Percentiles rank a stretch among this genome's conserved stretches.
These are phyloP conservation scores for Anguilla obscura DNA, from an alignment of 2,797 vertebrate species.

Conservation along the genomic window DNA sequence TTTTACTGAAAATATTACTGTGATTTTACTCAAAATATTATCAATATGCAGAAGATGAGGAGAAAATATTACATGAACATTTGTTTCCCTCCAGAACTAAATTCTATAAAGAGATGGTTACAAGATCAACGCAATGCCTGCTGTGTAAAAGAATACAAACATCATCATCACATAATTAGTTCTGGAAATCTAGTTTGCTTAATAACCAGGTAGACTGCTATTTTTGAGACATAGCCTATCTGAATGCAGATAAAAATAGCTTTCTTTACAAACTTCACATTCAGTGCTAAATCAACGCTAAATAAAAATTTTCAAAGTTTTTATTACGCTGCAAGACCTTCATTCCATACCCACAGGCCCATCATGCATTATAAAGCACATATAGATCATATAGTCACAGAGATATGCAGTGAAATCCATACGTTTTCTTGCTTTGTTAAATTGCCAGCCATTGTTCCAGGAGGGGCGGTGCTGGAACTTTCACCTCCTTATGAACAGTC, in stretches of 20 bases:
- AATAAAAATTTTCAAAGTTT: slow-evolving; percentile 27
- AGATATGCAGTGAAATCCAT: slow-evolving; percentile 39
- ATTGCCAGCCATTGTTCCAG: slow-evolving; percentile 7
- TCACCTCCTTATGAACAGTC: slow-evolving; percentile 45
- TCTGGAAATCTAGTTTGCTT: slow-evolving; percentile 2
- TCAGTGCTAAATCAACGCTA: slow-evolving; percentile 27
- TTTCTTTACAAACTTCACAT: slow-evolving; percentile 36
- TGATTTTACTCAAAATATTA: neutral
- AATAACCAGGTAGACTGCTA: slow-evolving; percentile 21
- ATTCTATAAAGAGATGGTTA: slow-evolving; percentile 22
- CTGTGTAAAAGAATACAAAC: neutral
- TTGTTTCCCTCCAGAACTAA: neutral
- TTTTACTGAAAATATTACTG: slow-evolving; percentile 21
- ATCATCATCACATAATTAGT: neutral
- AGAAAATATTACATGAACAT: slow-evolving; percentile 9
- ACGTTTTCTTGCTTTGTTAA: slow-evolving; percentile 29
- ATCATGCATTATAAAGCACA: slow-evolving; percentile 60
- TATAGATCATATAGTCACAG: slow-evolving; percentile 27
- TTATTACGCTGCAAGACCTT: slow-evolving; percentile 29
- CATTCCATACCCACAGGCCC: slow-evolving; percentile 24
- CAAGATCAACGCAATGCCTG: neutral
- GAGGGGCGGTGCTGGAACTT: neutral
- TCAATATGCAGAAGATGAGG: slow-evolving; percentile 14
- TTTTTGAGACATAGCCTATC: neutral
- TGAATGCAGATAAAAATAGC: slow-evolving; percentile 24